Evolutionary conservation across 2,888 invertebrate species (phyloP).

Genomic region (Nezara viridula): DNA sequence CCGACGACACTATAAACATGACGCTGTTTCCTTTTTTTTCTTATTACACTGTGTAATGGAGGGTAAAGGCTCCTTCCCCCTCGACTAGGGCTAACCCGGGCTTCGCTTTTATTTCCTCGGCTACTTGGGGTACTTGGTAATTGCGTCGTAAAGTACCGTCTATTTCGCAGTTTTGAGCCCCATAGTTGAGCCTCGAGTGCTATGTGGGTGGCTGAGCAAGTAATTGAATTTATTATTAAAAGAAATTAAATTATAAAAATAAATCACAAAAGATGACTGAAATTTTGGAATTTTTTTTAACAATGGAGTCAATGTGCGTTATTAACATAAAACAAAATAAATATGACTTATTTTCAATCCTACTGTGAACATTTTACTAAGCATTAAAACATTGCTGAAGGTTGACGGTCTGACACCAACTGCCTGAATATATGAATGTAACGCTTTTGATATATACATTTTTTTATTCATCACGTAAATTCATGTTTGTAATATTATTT

Average conservation of each 20-base stretch:
- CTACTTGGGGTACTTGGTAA: background rate
- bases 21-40: slow-evolving; percentile 29
- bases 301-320: too few relatives aligned
- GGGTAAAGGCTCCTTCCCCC: background rate
- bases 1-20: slow-evolving; percentile 49
- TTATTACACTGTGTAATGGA: slow-evolving; percentile 33
- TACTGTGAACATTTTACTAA: too few relatives aligned
- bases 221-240: background rate
- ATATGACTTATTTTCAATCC: too few relatives aligned
- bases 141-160: background rate
- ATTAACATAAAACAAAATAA: too few relatives aligned
- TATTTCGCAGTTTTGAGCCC: background rate
- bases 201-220: background rate
- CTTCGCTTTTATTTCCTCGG: background rate
- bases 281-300: too few relatives aligned
- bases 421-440: too few relatives aligned
- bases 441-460: too few relatives aligned
- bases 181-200: background rate
- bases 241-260: background rate
- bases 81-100: background rate
- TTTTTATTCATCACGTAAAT: too few relatives aligned
- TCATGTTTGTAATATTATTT: too few relatives aligned
- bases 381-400: too few relatives aligned
- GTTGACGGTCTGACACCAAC: too few relatives aligned
- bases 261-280: background rate